Evolutionary conservation across 2,888 invertebrate species (phyloP).

Genomic region (Periphyllus acericola): DNA sequence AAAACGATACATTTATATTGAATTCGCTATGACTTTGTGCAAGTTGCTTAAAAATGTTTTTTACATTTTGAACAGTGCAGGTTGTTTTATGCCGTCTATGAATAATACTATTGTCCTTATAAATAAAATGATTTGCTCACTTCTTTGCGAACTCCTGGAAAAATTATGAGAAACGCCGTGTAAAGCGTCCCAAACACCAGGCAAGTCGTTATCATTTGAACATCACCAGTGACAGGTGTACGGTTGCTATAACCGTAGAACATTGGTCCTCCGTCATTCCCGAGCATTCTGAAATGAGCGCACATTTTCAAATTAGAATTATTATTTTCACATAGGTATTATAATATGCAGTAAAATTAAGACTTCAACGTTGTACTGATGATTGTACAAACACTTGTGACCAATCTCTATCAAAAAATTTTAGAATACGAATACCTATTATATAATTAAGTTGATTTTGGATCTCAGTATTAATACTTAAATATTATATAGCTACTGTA

Average conservation of each 20-base stretch:
- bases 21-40: neutral
- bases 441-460: too few relatives aligned
- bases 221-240: slow-evolving; percentile 94
- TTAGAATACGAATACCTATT: too few relatives aligned
- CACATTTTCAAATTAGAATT: neutral
- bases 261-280: slow-evolving; percentile 95
- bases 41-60: neutral
- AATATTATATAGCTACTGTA: too few relatives aligned
- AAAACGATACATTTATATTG: too few relatives aligned
- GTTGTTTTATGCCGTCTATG: too few relatives aligned
- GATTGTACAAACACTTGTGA: too few relatives aligned
- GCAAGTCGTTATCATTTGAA: slow-evolving; percentile 84
- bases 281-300: slow-evolving; percentile 72
- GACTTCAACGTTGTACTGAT: too few relatives aligned
- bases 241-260: slow-evolving; percentile 94
- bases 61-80: too few relatives aligned
- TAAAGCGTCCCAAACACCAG: slow-evolving; percentile 91
- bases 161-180: slow-evolving; percentile 93
- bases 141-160: slow-evolving; percentile 95
- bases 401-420: too few relatives aligned
- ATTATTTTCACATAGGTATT: neutral
- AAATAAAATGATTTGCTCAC: slow-evolving; percentile 69
- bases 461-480: too few relatives aligned
- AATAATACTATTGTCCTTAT: too few relatives aligned
- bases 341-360: too few relatives aligned